Conservation (phyloP, 2,797 vertebrate species). For the Danio aesculapii region DNA sequence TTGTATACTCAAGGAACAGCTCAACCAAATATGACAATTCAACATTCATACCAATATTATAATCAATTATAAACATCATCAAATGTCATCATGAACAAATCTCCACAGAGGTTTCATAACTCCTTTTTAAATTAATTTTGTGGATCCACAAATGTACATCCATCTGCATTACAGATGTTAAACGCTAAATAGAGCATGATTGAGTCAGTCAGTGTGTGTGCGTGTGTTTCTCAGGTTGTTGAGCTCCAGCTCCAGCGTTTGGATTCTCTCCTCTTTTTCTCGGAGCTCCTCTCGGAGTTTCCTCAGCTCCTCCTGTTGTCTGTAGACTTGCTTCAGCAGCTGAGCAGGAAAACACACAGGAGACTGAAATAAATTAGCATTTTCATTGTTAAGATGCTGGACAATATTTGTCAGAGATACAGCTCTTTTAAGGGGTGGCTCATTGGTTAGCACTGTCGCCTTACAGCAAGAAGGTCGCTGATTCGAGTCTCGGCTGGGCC, state of each 20-base stretch:
- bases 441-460: too few species aligned
- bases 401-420: too few species aligned
- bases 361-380: too few species aligned
- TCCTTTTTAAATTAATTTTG: too few species aligned
- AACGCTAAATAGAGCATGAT: not conserved
- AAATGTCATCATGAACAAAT: too few species aligned
- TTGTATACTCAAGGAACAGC: not conserved
- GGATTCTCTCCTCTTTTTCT: constrained; percentile 81
- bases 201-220: too few species aligned
- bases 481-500: too few species aligned
- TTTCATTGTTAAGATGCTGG: too few species aligned
- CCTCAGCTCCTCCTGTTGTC: constrained; percentile 86
- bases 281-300: constrained; percentile 81
- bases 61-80: too few species aligned
- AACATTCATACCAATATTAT: not conserved
- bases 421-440: too few species aligned
- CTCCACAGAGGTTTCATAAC: too few species aligned
- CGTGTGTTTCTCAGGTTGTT: constrained; percentile 79
- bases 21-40: not conserved
- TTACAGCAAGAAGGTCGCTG: too few species aligned
- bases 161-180: not conserved
- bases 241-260: constrained; percentile 85
- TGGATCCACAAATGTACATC: not conserved
- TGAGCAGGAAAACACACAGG: constrained; percentile 47
- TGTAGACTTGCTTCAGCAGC: constrained; percentile 87